Base-by-base conservation (phyloP, 2,113 vertebrate species). In the Vimba vimba region DNA sequence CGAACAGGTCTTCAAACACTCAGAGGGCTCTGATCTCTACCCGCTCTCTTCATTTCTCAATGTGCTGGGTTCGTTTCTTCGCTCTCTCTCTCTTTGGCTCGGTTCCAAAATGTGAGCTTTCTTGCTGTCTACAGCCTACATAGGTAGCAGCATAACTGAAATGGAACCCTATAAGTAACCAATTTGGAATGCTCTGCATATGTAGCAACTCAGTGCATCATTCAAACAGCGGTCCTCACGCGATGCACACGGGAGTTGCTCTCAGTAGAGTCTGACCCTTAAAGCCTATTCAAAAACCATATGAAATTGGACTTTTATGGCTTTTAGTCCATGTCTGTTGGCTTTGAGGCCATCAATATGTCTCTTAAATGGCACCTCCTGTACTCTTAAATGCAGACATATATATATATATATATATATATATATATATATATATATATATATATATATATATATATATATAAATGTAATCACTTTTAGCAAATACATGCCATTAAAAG, bases 1-100 rank as follows among this genome's bases (percentile, higher is more conserved):
- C 87, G 78, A 87, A 87, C 80, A 78, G 52, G 75, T 81, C 88
- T 39, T 86, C 86, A 85, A 88, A 88, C 85, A 74, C 23, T 77
- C 76, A 19, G 50, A 86, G 74, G 59, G 79, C 86, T 89, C 88
- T 85, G 76, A 78, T 85, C 75, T 79, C 33, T 52, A 59, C 52
- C 21, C 21, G 52, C 36, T 45, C 76, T 39, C 60, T 60, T 71
- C 59, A 23, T 52, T 79, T 84, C 57, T 77, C 84, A 45, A 27
- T 76, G 36, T 82, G 69, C 75, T 57, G 25, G 21, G 33, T 68
- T 75, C 50, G 45, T 84, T 36, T 36, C 57, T 57, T 75, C 68
- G 50, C 78, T 75, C 80, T 68, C 75, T 79, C 78, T 79, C 71
- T 88, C n/a, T 85, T 17, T 55, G 17, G 83, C 64, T 84, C 60